These are phyloP conservation scores for Emydoidea blandingii DNA, from an alignment of 2,797 vertebrate species.

Conservation along the genomic window DNA sequence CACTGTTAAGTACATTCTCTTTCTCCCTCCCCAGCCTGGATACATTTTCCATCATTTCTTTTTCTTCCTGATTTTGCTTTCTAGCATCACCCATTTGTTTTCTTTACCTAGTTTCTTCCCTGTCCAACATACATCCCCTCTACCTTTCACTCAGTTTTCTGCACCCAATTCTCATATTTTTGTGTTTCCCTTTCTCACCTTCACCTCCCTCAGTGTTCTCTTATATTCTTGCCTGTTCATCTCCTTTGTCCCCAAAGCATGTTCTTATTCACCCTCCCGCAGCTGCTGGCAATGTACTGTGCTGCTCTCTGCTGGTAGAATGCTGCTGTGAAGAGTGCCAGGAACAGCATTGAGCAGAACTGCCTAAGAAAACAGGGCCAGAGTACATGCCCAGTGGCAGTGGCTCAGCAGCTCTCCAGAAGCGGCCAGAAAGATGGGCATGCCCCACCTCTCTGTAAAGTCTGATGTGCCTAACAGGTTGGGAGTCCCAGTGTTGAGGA, in stretches of 20 bases:
- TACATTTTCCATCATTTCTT: neutral
- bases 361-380: fast-evolving
- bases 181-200: neutral
- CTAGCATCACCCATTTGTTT: neutral
- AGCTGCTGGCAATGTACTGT: neutral
- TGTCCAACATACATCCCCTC: neutral
- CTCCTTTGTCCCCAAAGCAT: neutral
- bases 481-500: neutral
- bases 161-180: fast-evolving
- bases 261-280: neutral
- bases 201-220: neutral
- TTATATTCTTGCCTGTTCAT: neutral
- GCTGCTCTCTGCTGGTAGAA: slow-evolving; percentile 34
- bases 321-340: neutral
- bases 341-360: fast-evolving
- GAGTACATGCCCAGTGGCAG: neutral
- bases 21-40: neutral
- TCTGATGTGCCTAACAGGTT: neutral
- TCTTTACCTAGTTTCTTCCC: neutral
- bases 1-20: neutral
- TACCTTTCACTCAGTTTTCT: neutral
- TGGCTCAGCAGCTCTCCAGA: neutral
- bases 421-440: neutral
- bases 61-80: neutral
- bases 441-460: neutral